These are phyloP conservation scores for Takifugu rubripes DNA, from an alignment of 2,797 vertebrate species.

Conservation along the genomic window DNA sequence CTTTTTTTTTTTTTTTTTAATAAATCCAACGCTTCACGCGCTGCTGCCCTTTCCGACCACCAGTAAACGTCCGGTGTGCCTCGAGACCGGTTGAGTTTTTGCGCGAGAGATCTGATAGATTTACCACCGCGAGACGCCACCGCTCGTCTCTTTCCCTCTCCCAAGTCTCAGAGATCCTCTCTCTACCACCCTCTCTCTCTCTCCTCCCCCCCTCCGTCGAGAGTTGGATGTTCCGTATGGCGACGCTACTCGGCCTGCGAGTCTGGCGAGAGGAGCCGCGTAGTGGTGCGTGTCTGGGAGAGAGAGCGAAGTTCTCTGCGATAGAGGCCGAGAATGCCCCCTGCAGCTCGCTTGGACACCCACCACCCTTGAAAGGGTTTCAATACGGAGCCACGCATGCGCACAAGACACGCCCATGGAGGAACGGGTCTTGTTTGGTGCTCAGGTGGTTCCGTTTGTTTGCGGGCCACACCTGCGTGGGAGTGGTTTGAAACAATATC, in stretches of 20 bases:
- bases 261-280: slow-evolving; percentile 56
- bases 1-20: slow-evolving; percentile 24
- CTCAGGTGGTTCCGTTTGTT: slow-evolving; percentile 19
- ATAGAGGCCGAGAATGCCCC: slow-evolving; percentile 72
- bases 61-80: slow-evolving; percentile 15
- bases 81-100: slow-evolving; percentile 41
- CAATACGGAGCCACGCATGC: slow-evolving; percentile 1
- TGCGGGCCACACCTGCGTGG: not conserved
- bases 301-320: slow-evolving; percentile 39
- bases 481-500: no score
- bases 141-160: slow-evolving; percentile 42
- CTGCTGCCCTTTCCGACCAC: slow-evolving; percentile 32
- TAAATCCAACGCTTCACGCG: slow-evolving; percentile 41
- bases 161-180: slow-evolving; percentile 33
- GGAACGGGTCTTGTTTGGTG: slow-evolving; percentile 7
- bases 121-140: slow-evolving; percentile 61
- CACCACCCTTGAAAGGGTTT: slow-evolving; percentile 23
- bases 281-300: slow-evolving; percentile 1
- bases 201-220: slow-evolving; percentile 70
- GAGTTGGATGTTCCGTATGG: slow-evolving; percentile 77
- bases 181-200: slow-evolving; percentile 45
- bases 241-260: slow-evolving; percentile 65
- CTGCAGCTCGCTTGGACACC: slow-evolving; percentile 69
- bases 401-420: slow-evolving; percentile 2
- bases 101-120: slow-evolving; percentile 58